Base-by-base conservation (phyloP, 2,888 invertebrate genomes). In the Cataglyphis rosenhaueri region DNA sequence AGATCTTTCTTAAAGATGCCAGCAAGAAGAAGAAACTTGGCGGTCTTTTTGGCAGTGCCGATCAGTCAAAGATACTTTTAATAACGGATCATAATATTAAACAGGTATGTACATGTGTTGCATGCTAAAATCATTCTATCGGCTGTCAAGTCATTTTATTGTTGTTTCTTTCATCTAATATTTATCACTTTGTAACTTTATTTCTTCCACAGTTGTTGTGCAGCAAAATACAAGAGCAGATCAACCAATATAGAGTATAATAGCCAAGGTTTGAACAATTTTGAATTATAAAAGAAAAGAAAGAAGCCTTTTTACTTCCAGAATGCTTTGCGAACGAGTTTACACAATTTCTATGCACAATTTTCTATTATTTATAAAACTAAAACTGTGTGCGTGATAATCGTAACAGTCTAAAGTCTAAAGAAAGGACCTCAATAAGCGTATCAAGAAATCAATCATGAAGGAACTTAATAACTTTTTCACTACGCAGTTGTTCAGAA, bases 31-130 rank as follows among this genome's bases (percentile, higher is more conserved):
- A 94, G 85, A 97, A 96, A 93, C 95, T 96, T 64, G 94, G 96
- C 5, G 96, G 96, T 55, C 94, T 97, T 90, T 97, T 97, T 94
- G 95, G 96, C 0, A 95, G 95, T 35, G 95, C 95, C 0, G 96
- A 96, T n/a, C 95, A 95, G 1, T 96, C 96, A 35, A 97, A 97
- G 93, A 95, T 96, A 55, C 93, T 96, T 75, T 88, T 95, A 61
- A 94, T 96, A 84, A 87, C 91, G 2, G 95, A 95, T 92, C 89
- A 93, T 18, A 91, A 87, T 76, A 70, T 86, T 18, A 93, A 88
- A 91, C 92, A 93, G 91, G 94, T 94, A 84, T 41, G 86, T 86
- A 15, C 9, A 8, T n/a, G 18, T 48, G 18, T 18, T 8, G 52
- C 18, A 8, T 8, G 5, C 18, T 12, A 18, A 41, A 48, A 0